phyloP scores from a whole-genome alignment of 2,797 vertebrate genomes.

The Acipenser ruthenus region DNA sequence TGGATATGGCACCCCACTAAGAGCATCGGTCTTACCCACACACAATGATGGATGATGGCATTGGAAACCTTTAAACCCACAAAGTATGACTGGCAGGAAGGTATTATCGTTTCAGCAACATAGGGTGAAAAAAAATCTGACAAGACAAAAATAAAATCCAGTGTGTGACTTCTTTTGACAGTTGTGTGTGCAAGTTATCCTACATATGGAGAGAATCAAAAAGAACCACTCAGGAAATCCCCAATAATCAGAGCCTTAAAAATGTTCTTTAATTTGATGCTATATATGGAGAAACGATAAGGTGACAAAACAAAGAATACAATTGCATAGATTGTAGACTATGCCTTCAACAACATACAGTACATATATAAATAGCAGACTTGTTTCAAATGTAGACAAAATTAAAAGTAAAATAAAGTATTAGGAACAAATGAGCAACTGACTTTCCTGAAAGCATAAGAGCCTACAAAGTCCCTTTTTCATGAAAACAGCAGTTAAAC shows the following conservation, averaged over 20 bases:
- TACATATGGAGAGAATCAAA: not conserved
- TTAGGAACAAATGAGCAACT: constrained; percentile 39
- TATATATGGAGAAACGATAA: constrained; percentile 71
- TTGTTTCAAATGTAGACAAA: constrained; percentile 41
- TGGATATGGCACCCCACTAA: too few species aligned
- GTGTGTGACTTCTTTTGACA: too few species aligned
- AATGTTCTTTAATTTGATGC: constrained; percentile 80
- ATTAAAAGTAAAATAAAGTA: constrained; percentile 37
- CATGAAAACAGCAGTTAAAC: constrained; percentile 32
- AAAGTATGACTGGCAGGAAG: too few species aligned
- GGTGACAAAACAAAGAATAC: constrained; percentile 66
- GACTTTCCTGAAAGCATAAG: constrained; percentile 45
- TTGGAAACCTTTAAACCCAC: too few species aligned
- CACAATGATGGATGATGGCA: too few species aligned
- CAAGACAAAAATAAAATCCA: too few species aligned
- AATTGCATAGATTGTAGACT: constrained; percentile 78
- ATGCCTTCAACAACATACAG: constrained; percentile 62
- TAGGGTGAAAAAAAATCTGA: too few species aligned
- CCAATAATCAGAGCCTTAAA: constrained; percentile 60
- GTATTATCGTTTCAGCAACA: too few species aligned
- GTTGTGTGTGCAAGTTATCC: too few species aligned
- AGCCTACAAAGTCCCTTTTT: constrained; percentile 33
- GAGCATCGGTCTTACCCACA: too few species aligned
- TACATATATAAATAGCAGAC: constrained; percentile 49
- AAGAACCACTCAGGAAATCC: constrained; percentile 51